Evolutionary conservation across 2,888 invertebrate species (phyloP).

Genomic region (Branchellion lobata): DNA sequence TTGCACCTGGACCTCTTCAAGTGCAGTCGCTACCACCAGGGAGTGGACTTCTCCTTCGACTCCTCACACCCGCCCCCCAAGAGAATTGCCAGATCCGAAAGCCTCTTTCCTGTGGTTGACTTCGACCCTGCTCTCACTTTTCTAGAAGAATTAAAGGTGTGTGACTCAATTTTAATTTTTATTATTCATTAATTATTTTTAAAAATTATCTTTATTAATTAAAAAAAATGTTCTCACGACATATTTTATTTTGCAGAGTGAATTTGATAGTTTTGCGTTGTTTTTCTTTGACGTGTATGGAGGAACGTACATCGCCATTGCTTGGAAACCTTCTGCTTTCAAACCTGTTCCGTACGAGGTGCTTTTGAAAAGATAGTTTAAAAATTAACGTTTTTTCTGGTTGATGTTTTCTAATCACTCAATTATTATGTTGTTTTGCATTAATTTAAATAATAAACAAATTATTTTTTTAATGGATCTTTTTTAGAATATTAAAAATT

Average conservation of each 20-base stretch:
- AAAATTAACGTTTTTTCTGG: too few relatives aligned
- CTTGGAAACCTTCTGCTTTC: slow-evolving; percentile 76
- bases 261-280: slow-evolving; percentile 71
- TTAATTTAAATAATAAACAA: too few relatives aligned
- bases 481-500: too few relatives aligned
- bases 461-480: too few relatives aligned
- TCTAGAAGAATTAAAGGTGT: slow-evolving; percentile 74
- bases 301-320: slow-evolving; percentile 78
- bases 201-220: background rate
- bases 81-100: slow-evolving; percentile 8
- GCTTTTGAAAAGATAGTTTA: too few relatives aligned
- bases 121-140: slow-evolving; percentile 76
- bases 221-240: background rate
- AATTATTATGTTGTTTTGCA: too few relatives aligned
- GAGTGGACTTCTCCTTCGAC: slow-evolving; percentile 30
- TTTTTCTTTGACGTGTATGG: slow-evolving; percentile 88
- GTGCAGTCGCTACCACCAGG: slow-evolving; percentile 34
- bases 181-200: background rate
- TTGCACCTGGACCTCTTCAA: slow-evolving; percentile 69
- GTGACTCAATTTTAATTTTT: slow-evolving; percentile 51
- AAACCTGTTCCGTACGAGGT: slow-evolving; percentile 75
- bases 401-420: too few relatives aligned
- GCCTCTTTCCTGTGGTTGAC: slow-evolving; percentile 71
- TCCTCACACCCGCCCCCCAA: slow-evolving; percentile 35
- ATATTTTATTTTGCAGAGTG: slow-evolving; percentile 54